Evolutionary conservation across 2,113 vertebrate species (phyloP).

Genomic region (Peromyscus polionotus): DNA sequence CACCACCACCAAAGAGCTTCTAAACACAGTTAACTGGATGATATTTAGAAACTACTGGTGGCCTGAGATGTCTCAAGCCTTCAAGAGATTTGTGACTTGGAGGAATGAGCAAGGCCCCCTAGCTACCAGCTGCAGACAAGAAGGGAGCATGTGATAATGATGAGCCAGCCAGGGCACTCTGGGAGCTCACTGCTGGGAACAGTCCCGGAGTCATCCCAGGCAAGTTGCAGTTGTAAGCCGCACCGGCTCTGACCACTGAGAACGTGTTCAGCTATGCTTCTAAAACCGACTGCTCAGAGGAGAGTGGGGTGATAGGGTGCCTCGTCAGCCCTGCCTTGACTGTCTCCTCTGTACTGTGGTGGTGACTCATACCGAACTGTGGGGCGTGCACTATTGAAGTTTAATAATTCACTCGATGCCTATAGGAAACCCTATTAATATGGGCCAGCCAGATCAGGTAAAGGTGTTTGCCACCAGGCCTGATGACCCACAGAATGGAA

Average conservation of each 20-base stretch:
- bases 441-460: not conserved
- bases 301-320: not conserved
- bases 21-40: not conserved
- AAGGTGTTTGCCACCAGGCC: not conserved
- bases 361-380: not conserved
- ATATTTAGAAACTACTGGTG: not conserved
- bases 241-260: not conserved
- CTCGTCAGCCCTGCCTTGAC: not conserved
- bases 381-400: not conserved
- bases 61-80: not conserved
- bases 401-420: not conserved
- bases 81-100: not conserved
- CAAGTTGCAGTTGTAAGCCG: not conserved
- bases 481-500: not conserved
- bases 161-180: not conserved
- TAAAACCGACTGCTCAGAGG: not conserved
- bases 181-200: not conserved
- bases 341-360: accelerated
- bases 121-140: not conserved
- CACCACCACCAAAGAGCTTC: not conserved
- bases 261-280: not conserved
- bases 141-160: not conserved
- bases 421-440: not conserved
- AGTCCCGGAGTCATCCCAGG: not conserved
- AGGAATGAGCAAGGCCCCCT: not conserved